These are phyloP conservation scores for Antedon mediterranea DNA, from an alignment of 53 echinoderm and acorn worm genomes.

Conservation along the genomic window DNA sequence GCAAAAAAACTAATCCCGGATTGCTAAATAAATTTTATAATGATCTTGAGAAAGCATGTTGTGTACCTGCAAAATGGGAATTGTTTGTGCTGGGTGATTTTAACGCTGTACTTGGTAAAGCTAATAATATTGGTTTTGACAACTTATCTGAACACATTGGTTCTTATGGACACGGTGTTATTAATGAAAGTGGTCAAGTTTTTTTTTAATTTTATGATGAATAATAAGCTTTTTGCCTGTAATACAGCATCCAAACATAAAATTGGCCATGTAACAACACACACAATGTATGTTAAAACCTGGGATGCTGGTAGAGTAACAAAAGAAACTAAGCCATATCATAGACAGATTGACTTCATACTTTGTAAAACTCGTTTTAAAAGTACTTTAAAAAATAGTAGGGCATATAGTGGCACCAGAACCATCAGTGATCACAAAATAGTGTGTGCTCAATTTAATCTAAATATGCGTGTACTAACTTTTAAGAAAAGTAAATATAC, in stretches of 20 bases:
- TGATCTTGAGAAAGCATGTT: not conserved
- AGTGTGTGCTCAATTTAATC: not conserved
- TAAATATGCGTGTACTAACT: not conserved
- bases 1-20: too few relatives aligned
- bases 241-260: constrained; percentile 3
- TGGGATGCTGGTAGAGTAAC: not conserved
- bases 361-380: not conserved
- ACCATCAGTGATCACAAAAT: not conserved
- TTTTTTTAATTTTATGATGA: not conserved
- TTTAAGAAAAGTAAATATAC: too few relatives aligned
- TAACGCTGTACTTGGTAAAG: not conserved
- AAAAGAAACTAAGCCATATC: not conserved
- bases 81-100: not conserved
- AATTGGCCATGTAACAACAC: not conserved
- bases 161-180: not conserved
- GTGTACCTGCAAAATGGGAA: not conserved
- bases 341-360: not conserved
- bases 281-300: not conserved
- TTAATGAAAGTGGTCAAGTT: not conserved
- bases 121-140: not conserved
- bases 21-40: not conserved
- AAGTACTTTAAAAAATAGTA: not conserved
- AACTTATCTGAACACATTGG: not conserved
- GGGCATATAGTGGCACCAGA: not conserved
- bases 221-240: not conserved